Evolutionary conservation across 2,888 invertebrate genomes (phyloP), one percentile per base, ranked within the genome.

Genomic region (Frankliniella fusca): DNA sequence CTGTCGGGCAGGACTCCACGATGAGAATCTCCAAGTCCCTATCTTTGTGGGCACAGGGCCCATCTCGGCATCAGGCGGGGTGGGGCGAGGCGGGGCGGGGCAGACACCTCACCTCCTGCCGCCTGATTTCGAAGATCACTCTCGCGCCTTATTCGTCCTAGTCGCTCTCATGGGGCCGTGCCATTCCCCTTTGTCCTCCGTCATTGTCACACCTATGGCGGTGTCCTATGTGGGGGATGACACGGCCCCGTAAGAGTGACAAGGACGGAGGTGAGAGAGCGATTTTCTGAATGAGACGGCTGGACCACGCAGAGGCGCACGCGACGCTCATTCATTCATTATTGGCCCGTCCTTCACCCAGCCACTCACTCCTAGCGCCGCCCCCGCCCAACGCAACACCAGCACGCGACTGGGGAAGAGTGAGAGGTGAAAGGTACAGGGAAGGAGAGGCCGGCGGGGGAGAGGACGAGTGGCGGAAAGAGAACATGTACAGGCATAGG

Each of bases 1-100:
- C n/a, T n/a, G 80, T 70, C 61, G 81, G 23, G 80, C 81, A 61
- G 80, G 54, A 49, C 83, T 79, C 80, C 80, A 81, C 82, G 82
- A 82, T 82, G 82, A 81, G 81, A 82, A 82, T 82, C 83, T 80
- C 80, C 81, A 70, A 18, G 80, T 81, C 83, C 81, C 81, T 38
- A 81, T 83, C 83, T 38, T 38, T 38, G 3, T 38, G 38, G 38
- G 38, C 38, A 38, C 38, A 38, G 38, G 38, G 38, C 38, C 38
- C 38, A 38, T 20, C 54, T 15, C 54, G 3, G 54, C 54, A 18
- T 18, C 15, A 18, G 54, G 54, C 54, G 54, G 54, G 50, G 50
- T 12, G 50, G 50, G 50, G 50, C 50, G 12, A 12, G 50, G 54
- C 54, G 3, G 54, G 54, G 54, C 54, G 54, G 15, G 10, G 5